Percentiles rank a stretch among this genome's conserved stretches.
phyloP scores from a whole-genome alignment of 2,113 vertebrate species.

The Zapornia atra region DNA sequence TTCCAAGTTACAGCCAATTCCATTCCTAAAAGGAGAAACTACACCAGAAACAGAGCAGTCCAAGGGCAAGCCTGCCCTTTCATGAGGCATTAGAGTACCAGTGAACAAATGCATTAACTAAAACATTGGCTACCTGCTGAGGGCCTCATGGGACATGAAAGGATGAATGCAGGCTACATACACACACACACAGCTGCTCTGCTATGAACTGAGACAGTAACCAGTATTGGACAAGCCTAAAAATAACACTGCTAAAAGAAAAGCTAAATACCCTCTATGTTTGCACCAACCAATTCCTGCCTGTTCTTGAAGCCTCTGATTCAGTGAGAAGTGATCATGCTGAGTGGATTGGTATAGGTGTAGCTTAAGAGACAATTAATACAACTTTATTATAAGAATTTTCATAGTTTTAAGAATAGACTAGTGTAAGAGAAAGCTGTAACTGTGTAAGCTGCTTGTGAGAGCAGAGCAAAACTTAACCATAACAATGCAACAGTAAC shows the following conservation, averaged over 20 bases:
- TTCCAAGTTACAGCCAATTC: background rate
- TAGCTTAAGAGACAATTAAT: too few relatives aligned
- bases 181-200: fast-evolving
- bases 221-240: background rate
- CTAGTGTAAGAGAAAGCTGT: too few relatives aligned
- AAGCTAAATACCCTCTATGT: background rate
- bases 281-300: background rate
- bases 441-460: too few relatives aligned
- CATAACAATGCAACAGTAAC: too few relatives aligned
- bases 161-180: background rate
- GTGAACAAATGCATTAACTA: background rate
- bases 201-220: background rate
- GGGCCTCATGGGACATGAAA: background rate
- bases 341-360: too few relatives aligned
- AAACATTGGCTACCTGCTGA: background rate
- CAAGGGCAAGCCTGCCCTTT: background rate
- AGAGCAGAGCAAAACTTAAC: too few relatives aligned
- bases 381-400: too few relatives aligned
- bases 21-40: background rate
- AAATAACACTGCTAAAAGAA: background rate
- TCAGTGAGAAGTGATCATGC: too few relatives aligned
- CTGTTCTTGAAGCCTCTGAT: background rate
- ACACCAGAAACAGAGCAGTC: background rate
- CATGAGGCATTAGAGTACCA: background rate
- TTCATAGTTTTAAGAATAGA: too few relatives aligned